These are phyloP conservation scores for Habroteleia sp. DNA, from an alignment of 2,888 invertebrate species.

Conservation along the genomic window DNA sequence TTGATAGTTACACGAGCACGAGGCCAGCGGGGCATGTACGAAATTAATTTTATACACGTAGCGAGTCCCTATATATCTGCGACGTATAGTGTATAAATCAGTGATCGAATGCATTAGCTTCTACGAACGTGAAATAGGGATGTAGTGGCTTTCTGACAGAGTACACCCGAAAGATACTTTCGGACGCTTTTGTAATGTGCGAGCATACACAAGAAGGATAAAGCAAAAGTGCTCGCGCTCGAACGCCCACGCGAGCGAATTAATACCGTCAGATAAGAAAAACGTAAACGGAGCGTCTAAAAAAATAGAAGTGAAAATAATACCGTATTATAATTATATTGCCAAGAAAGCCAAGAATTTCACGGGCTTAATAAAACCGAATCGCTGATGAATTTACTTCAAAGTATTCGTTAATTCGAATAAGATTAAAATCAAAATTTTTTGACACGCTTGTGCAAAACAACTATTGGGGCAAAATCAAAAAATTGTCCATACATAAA, in stretches of 20 bases:
- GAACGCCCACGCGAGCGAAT: constrained; percentile 74
- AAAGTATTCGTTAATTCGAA: too few relatives aligned
- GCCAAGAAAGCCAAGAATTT: constrained; percentile 2
- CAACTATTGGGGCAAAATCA: too few relatives aligned
- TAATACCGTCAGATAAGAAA: constrained; percentile 73
- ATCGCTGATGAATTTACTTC: too few relatives aligned
- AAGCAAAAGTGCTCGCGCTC: constrained; percentile 57
- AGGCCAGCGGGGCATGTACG: constrained; percentile 76
- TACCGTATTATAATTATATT: constrained; percentile 32
- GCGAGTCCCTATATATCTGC: constrained; percentile 75
- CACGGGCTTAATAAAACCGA: too few relatives aligned
- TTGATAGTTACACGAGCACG: constrained; percentile 78
- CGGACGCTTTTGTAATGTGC: constrained; percentile 53
- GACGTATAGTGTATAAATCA: constrained; percentile 78
- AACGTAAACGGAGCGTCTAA: constrained; percentile 18
- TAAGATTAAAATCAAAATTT: too few relatives aligned
- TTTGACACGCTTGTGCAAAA: too few relatives aligned
- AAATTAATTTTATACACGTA: constrained; percentile 78
- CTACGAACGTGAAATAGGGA: constrained; percentile 67
- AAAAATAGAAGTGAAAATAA: constrained; percentile 25
- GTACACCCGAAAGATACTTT: constrained; percentile 45
- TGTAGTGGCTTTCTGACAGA: constrained; percentile 67
- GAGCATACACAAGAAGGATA: constrained; percentile 38
- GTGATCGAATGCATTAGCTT: constrained; percentile 78
- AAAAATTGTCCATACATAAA: too few relatives aligned